These are phyloP conservation scores for Drosophila ohnishii DNA, from an alignment of 1,140 invertebrate genomes.

Conservation along the genomic window DNA sequence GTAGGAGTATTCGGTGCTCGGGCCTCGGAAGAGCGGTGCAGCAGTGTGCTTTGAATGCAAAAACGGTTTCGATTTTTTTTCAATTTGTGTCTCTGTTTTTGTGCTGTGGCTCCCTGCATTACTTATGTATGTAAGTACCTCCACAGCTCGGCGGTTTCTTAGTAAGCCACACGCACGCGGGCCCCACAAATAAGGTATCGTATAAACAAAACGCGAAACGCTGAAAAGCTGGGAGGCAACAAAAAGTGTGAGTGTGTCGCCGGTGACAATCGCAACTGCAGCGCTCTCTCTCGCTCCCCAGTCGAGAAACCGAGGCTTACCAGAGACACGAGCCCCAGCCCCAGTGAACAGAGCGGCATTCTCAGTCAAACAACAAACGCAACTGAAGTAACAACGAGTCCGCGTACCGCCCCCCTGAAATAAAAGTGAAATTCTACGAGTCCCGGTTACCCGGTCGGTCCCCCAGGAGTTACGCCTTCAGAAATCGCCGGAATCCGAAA, in stretches of 20 bases:
- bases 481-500: background rate
- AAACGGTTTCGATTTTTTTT: slow-evolving; percentile 66
- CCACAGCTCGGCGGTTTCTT: slow-evolving; percentile 15
- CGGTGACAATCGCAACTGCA: slow-evolving; percentile 76
- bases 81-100: slow-evolving; percentile 49
- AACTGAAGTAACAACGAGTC: slow-evolving; percentile 74
- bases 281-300: slow-evolving; percentile 17
- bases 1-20: slow-evolving; percentile 42
- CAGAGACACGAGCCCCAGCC: slow-evolving; percentile 39
- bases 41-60: slow-evolving; percentile 74
- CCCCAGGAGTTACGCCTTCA: background rate
- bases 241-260: slow-evolving; percentile 29
- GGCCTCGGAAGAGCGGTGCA: slow-evolving; percentile 19
- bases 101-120: slow-evolving; percentile 60
- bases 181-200: slow-evolving; percentile 23
- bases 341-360: slow-evolving; percentile 55
- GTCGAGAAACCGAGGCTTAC: slow-evolving; percentile 12
- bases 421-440: slow-evolving; percentile 49
- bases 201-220: slow-evolving; percentile 63
- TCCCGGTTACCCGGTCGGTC: background rate
- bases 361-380: slow-evolving; percentile 80
- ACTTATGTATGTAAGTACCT: slow-evolving; percentile 52
- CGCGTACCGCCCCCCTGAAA: slow-evolving; percentile 38
- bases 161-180: slow-evolving; percentile 52
- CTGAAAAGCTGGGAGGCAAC: slow-evolving; percentile 26